Conservation (phyloP, 64 coral and sea anemone genomes). For the Stylophora pistillata region DNA sequence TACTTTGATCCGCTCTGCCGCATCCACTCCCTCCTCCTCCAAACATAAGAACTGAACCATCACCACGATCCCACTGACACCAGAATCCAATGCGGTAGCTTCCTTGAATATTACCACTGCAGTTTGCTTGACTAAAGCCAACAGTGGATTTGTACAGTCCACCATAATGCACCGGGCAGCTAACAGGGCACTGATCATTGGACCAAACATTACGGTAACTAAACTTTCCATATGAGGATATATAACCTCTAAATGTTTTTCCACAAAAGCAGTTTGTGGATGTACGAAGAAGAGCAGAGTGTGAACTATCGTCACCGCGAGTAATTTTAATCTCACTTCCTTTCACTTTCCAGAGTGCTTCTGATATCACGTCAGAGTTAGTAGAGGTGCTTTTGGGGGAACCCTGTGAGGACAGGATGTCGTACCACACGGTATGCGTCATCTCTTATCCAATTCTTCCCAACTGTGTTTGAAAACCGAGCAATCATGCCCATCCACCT, state of each 20-base stretch:
- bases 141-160: not conserved
- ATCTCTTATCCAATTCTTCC: constrained; percentile 54
- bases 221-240: constrained; percentile 48
- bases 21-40: constrained; percentile 65
- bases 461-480: constrained; percentile 52
- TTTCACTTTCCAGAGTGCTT: constrained; percentile 36
- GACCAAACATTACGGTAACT: constrained; percentile 37
- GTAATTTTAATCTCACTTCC: constrained; percentile 62
- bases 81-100: constrained; percentile 54
- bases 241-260: not conserved
- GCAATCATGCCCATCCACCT: constrained; percentile 60
- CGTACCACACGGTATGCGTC: constrained; percentile 62
- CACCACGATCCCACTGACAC: constrained; percentile 42
- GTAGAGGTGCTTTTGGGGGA: not conserved
- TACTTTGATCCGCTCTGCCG: constrained; percentile 67
- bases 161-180: constrained; percentile 45
- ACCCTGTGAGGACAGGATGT: not conserved
- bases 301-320: constrained; percentile 32
- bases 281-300: constrained; percentile 47
- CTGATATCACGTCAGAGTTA: constrained; percentile 61
- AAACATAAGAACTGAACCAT: constrained; percentile 67
- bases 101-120: constrained; percentile 38
- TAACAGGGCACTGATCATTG: constrained; percentile 36
- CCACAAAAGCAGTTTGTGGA: constrained; percentile 22
- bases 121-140: constrained; percentile 22